phyloP scores from a whole-genome alignment of 2,113 vertebrate genomes.

The Tupaia chinensis region DNA sequence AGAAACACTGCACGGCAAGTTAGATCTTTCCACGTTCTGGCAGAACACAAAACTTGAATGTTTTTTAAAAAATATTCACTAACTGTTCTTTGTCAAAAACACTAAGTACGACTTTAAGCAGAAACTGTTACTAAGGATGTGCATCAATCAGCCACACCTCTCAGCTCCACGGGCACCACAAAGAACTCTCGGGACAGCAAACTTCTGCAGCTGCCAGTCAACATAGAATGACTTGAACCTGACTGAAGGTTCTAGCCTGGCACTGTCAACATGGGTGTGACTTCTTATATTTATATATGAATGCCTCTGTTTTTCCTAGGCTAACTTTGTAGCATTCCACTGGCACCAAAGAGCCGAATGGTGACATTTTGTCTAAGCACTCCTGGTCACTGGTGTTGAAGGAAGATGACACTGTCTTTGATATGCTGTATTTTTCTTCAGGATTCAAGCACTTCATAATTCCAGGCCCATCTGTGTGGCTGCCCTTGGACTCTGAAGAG shows the following conservation, averaged over 20 bases:
- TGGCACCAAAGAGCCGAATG: slow-evolving; percentile 85
- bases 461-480: fast-evolving
- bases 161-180: neutral
- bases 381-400: neutral
- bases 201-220: neutral
- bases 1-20: neutral
- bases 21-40: neutral
- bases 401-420: neutral
- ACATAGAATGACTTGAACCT: neutral
- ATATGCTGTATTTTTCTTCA: neutral
- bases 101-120: neutral
- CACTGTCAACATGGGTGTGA: neutral
- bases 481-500: neutral
- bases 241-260: neutral
- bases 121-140: neutral
- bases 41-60: neutral
- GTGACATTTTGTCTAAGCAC: neutral
- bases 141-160: fast-evolving
- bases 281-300: slow-evolving; percentile 94
- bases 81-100: neutral
- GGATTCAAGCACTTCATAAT: neutral
- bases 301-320: slow-evolving; percentile 92
- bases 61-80: neutral
- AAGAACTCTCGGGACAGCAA: neutral
- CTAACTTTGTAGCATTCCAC: slow-evolving; percentile 88